Evolutionary conservation across 2,888 invertebrate species (phyloP), one percentile per base, ranked within the genome.

Genomic region (Heliconius ismenius): DNA sequence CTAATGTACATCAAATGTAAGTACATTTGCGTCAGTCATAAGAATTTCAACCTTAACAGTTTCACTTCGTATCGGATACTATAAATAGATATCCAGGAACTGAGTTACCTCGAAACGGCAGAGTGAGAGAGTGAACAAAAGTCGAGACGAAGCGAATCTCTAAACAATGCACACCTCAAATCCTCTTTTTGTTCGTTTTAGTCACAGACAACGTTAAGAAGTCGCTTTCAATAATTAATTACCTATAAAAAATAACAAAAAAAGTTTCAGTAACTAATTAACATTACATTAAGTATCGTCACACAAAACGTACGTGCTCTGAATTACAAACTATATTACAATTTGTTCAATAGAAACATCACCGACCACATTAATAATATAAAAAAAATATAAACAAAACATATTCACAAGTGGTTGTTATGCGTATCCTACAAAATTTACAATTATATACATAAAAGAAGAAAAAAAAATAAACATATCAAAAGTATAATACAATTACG

Each of bases 371-470:
- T 65, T 76, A 81, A 77, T 79, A 78, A 77, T 80, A 68, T 79
- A 81, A 78, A 76, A 49, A 65, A 75, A 80, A 78, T 80, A 81
- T 80, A 83, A 81, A 81, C 80, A 82, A 82, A 80, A 86, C 89
- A 91, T 86, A 91, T 90, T 90, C 90, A 89, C 89, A 85, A 89
- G 87, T 81, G 82, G 86, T 88, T 88, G 81, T 82, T 82, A 83
- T 86, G 86, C 89, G 87, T 89, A 90, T 86, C 86, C 90, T 92
- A 93, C 84, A 90, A 73, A 91, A 91, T 93, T 87, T 94, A 94
- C 93, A 93, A 87, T 86, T 92, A 92, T 93, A 87, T 93, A 93
- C 92, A 93, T 90, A 91, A 88, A 86, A 91, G n/a, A 88, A 15
- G 11, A 86, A 86, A 77, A 65, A 18, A 82, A 84, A 88, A 83